Evolutionary conservation across 2,113 vertebrate species (phyloP).

Genomic region (Gymnorhina tibicen): DNA sequence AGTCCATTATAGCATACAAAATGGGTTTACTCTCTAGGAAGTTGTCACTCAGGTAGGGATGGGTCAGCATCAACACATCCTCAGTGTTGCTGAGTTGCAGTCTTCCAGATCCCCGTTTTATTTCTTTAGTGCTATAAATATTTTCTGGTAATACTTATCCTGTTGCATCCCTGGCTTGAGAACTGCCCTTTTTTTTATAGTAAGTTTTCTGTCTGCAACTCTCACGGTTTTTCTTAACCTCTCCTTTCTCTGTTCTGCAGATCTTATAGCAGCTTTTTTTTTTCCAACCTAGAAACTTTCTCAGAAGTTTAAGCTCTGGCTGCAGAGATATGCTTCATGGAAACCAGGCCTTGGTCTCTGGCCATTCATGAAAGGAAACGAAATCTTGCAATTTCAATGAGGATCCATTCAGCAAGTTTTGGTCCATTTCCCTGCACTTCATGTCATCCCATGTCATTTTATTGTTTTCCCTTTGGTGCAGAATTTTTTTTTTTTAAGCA

Average conservation of each 20-base stretch:
- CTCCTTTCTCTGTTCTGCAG: background rate
- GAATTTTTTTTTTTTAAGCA: no score
- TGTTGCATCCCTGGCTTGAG: background rate
- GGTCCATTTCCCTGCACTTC: no score
- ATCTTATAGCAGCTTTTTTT: background rate
- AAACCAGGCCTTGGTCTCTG: background rate
- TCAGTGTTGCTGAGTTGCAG: background rate
- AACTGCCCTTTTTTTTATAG: background rate
- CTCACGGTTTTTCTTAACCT: background rate
- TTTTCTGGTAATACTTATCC: background rate
- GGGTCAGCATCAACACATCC: background rate
- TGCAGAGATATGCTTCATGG: background rate
- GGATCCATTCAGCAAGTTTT: background rate
- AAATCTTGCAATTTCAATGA: background rate
- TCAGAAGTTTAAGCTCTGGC: background rate
- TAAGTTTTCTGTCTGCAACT: background rate
- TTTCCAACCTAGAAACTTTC: background rate
- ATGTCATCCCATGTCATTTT: background rate
- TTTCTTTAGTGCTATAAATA: background rate
- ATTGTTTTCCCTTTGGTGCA: accelerated
- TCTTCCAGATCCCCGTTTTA: background rate
- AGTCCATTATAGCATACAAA: background rate
- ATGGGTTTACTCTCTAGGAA: background rate
- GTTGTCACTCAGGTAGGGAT: background rate
- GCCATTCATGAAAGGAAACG: background rate